Percentiles rank a stretch among this genome's conserved stretches.
Conservation (phyloP, 2,888 invertebrate species). For the Micropterix aruncella region DNA sequence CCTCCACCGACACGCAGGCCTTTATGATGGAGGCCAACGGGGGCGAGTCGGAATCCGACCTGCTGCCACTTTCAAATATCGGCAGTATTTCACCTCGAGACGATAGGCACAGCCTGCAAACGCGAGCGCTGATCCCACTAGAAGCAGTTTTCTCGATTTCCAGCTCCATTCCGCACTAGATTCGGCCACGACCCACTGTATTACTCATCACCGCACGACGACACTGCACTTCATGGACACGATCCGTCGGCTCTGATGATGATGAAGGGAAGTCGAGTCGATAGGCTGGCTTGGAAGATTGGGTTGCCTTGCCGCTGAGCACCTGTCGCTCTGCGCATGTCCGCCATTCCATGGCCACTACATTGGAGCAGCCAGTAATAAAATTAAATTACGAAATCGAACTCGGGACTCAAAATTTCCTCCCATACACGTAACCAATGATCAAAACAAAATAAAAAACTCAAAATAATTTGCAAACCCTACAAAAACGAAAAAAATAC, state of each 20-base stretch:
- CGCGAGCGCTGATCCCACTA: constrained; percentile 21
- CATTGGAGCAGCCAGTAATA: too few relatives aligned
- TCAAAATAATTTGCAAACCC: too few relatives aligned
- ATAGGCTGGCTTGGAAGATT: constrained; percentile 37
- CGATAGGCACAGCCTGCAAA: constrained; percentile 50
- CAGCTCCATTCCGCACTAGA: neutral
- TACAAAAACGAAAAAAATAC: too few relatives aligned
- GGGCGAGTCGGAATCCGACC: constrained; percentile 36
- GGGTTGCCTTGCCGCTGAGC: constrained; percentile 20
- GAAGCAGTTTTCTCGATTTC: neutral
- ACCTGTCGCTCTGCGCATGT: constrained; percentile 45
- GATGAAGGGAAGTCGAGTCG: constrained; percentile 34
- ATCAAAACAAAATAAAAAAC: too few relatives aligned
- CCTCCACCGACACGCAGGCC: constrained; percentile 51
- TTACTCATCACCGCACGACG: neutral
- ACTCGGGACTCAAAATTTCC: too few relatives aligned
- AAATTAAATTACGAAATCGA: too few relatives aligned
- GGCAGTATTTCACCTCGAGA: constrained; percentile 43
- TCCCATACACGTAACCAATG: too few relatives aligned
- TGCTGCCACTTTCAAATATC: constrained; percentile 43
- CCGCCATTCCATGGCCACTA: constrained; percentile 17
- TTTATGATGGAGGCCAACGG: constrained; percentile 48
- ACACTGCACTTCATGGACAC: constrained; percentile 5
- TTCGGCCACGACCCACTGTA: neutral
- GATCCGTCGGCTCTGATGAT: constrained; percentile 30